Evolutionary conservation across 1,140 invertebrate genomes (phyloP).

Genomic region (Calephelis nemesis): DNA sequence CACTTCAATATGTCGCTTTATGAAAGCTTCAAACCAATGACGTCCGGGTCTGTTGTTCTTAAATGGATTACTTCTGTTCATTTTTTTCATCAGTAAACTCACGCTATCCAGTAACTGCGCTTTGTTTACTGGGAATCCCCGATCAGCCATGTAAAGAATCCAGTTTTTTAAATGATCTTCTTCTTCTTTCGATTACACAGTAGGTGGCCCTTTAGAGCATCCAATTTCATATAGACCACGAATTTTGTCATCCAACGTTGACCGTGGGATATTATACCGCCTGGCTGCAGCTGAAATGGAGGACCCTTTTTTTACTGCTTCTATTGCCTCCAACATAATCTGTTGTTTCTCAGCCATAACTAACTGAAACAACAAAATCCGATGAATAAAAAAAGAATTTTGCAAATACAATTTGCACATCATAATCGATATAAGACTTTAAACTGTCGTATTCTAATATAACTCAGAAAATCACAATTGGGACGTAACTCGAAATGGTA

Average conservation of each 20-base stretch:
- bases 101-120: constrained; percentile 7
- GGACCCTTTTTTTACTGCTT: constrained; percentile 7
- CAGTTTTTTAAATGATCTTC: constrained; percentile 5
- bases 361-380: background rate
- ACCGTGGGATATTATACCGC: constrained; percentile 9
- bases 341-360: constrained; percentile 1
- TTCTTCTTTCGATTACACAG: constrained; percentile 2
- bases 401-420: background rate
- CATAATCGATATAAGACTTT: constrained; percentile 4
- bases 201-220: constrained; percentile 3
- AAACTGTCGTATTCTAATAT: background rate
- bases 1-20: constrained; percentile 8
- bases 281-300: constrained; percentile 1
- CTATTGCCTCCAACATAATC: constrained; percentile 7
- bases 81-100: background rate
- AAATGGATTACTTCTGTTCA: constrained; percentile 7
- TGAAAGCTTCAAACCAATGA: constrained; percentile 8
- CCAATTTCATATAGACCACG: constrained; percentile 7
- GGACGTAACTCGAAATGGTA: background rate
- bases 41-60: constrained; percentile 2
- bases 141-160: constrained; percentile 9
- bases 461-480: constrained; percentile 8
- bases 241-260: constrained; percentile 9
- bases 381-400: constrained; percentile 2
- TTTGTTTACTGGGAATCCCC: constrained; percentile 10